phyloP scores from a whole-genome alignment of 2,113 vertebrate genomes.

The Stictonetta naevosa region DNA sequence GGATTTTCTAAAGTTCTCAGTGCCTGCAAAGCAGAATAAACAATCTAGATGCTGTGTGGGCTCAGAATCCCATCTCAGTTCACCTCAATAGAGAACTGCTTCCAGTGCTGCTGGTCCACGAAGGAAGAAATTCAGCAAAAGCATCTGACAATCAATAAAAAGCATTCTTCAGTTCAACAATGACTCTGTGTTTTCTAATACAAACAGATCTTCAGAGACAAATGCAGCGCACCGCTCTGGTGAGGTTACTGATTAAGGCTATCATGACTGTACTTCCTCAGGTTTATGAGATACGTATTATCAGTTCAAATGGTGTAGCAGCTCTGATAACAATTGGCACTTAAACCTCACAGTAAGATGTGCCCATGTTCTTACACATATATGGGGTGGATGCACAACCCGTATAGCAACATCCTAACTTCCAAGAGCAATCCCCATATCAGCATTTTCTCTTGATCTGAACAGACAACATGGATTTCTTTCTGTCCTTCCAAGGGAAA shows the following conservation, averaged over 20 bases:
- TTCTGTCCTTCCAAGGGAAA: background rate
- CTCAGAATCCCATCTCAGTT: background rate
- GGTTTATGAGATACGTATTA: background rate
- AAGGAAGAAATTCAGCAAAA: background rate
- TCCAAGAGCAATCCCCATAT: background rate
- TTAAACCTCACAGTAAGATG: background rate
- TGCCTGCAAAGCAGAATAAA: background rate
- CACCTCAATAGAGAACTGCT: background rate
- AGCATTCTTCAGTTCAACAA: background rate
- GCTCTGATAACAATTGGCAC: background rate
- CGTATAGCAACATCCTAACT: background rate
- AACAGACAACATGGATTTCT: background rate
- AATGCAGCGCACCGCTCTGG: accelerated
- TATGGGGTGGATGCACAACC: background rate
- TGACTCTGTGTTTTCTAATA: background rate
- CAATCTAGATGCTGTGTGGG: background rate
- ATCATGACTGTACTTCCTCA: background rate
- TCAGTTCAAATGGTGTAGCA: background rate
- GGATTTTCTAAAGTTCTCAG: background rate
- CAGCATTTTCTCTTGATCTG: background rate
- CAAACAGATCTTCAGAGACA: background rate
- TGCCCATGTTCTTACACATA: background rate
- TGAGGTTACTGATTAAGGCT: background rate
- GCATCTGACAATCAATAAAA: background rate
- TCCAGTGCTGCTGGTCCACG: background rate